Evolutionary conservation across 2,888 invertebrate genomes (phyloP).

Genomic region (Coelopa pilipes): DNA sequence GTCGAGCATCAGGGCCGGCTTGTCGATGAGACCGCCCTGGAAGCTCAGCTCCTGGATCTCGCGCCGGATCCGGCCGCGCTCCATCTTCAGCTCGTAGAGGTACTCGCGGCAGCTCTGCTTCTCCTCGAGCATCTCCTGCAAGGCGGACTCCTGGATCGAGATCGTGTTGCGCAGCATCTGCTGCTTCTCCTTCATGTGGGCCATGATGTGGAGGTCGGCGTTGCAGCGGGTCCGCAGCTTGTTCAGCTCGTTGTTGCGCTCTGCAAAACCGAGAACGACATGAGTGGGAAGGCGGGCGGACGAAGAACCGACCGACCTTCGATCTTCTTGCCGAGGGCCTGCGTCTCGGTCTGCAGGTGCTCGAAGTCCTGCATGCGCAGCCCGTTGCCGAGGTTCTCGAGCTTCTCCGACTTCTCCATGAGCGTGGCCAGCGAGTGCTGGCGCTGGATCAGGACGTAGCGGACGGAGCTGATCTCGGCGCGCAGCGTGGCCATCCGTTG

Average conservation of each 20-base stretch:
- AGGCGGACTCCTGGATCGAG: background rate
- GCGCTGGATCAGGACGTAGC: slow-evolving; percentile 51
- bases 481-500: slow-evolving; percentile 48
- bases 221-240: slow-evolving; percentile 51
- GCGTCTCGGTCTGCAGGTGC: slow-evolving; percentile 55
- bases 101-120: slow-evolving; percentile 43
- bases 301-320: slow-evolving; percentile 52
- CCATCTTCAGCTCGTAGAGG: slow-evolving; percentile 50
- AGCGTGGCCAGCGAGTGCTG: slow-evolving; percentile 52
- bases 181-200: slow-evolving; percentile 59
- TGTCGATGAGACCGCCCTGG: slow-evolving; percentile 57
- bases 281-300: background rate
- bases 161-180: slow-evolving; percentile 46
- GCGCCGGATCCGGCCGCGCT: slow-evolving; percentile 48
- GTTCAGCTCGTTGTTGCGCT: slow-evolving; percentile 55
- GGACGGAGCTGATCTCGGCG: slow-evolving; percentile 53
- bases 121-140: slow-evolving; percentile 40
- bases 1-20: slow-evolving; percentile 57
- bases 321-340: slow-evolving; percentile 57
- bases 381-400: slow-evolving; percentile 57
- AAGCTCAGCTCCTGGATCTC: slow-evolving; percentile 50
- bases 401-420: slow-evolving; percentile 49
- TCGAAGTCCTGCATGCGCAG: slow-evolving; percentile 56
- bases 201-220: slow-evolving; percentile 53
- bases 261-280: slow-evolving; percentile 44